A percentile compares a stretch with the other conserved stretches of the same genome.
These are phyloP conservation scores for Halesus radiatus DNA, from an alignment of 1,140 invertebrate species.

Conservation along the genomic window DNA sequence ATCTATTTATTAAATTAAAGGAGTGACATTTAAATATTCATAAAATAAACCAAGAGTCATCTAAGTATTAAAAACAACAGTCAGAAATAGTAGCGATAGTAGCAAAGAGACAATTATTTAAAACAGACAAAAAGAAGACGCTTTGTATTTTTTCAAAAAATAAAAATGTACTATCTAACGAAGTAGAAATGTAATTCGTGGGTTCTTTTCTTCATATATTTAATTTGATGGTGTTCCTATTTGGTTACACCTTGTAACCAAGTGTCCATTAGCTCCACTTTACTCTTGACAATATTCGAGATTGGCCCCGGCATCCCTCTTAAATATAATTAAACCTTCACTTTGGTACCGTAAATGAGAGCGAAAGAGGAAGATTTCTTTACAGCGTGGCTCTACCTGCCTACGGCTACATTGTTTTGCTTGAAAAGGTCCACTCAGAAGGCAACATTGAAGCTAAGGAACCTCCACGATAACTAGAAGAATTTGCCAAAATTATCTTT, in stretches of 20 bases:
- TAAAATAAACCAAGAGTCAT: no score
- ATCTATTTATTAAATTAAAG: no score
- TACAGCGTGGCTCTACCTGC: background rate
- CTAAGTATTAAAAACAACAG: no score
- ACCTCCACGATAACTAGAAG: no score
- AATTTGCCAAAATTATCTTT: no score
- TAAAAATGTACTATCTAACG: no score
- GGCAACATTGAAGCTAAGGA: background rate
- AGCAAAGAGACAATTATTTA: no score
- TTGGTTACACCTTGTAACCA: slow-evolving; percentile 1
- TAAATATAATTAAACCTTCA: slow-evolving; percentile 32
- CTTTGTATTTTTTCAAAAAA: no score
- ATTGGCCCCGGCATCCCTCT: background rate
- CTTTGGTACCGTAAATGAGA: slow-evolving; percentile 4
- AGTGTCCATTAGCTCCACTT: slow-evolving; percentile 14
- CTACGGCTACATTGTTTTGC: background rate
- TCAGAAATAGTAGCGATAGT: no score
- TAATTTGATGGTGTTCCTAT: background rate
- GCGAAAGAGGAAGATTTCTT: background rate
- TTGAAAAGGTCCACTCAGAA: background rate
- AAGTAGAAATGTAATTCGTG: no score
- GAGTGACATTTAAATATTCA: no score
- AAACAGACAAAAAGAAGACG: no score
- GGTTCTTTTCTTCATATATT: background rate
- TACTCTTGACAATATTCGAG: background rate